Percentiles rank a stretch among this genome's conserved stretches.
Conservation (phyloP, 2,888 invertebrate species). For the Dryocosmus kuriphilus region DNA sequence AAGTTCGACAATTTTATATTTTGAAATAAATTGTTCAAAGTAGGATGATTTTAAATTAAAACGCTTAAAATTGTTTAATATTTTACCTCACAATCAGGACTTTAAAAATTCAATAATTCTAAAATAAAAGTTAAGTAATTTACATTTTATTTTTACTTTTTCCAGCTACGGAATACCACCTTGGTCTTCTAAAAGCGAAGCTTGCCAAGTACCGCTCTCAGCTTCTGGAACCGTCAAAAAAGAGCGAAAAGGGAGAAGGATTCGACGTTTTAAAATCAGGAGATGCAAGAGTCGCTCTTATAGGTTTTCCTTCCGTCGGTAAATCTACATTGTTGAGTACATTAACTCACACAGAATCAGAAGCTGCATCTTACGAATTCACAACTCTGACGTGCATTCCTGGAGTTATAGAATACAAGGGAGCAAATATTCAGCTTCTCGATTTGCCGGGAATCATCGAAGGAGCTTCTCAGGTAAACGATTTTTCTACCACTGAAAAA, state of each 20-base stretch:
- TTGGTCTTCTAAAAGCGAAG: slow-evolving; percentile 98
- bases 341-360: slow-evolving; percentile 96
- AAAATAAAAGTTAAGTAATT: too few species aligned
- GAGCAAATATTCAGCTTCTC: slow-evolving; percentile 98
- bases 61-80: too few species aligned
- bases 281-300: slow-evolving; percentile 97
- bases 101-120: too few species aligned
- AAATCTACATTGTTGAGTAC: slow-evolving; percentile 98
- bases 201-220: slow-evolving; percentile 97
- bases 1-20: too few species aligned
- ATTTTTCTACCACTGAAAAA: neutral
- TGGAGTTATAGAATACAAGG: slow-evolving; percentile 98
- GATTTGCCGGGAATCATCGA: slow-evolving; percentile 99
- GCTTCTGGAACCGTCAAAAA: slow-evolving; percentile 95
- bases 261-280: slow-evolving; percentile 99
- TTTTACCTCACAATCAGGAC: too few species aligned
- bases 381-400: slow-evolving; percentile 99
- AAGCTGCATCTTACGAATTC: slow-evolving; percentile 98
- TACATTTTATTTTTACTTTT: slow-evolving; percentile 52
- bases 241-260: slow-evolving; percentile 96
- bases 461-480: slow-evolving; percentile 91
- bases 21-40: too few species aligned
- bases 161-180: slow-evolving; percentile 98
- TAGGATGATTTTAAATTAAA: too few species aligned
- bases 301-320: slow-evolving; percentile 99